These are phyloP conservation scores for Cheilosia vernalis DNA, from an alignment of 2,888 invertebrate genomes.

Conservation along the genomic window DNA sequence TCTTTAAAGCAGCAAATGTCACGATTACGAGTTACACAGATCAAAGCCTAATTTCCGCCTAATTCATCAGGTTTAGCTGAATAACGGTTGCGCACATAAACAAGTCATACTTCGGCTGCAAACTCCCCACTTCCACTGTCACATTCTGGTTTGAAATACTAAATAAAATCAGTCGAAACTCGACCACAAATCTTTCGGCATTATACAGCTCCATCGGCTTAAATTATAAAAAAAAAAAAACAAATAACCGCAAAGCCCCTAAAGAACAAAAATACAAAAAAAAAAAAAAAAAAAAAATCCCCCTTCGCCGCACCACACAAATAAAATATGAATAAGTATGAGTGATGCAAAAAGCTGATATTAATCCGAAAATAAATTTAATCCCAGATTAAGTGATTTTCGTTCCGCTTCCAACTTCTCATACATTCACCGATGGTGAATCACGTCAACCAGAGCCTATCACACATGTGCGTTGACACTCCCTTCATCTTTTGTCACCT, in stretches of 20 bases:
- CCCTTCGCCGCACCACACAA: neutral
- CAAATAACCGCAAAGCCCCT: slow-evolving; percentile 21
- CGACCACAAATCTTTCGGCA: slow-evolving; percentile 21
- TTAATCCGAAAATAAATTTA: slow-evolving; percentile 77
- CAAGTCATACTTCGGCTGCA: too few relatives aligned
- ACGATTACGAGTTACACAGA: too few relatives aligned
- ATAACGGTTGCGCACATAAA: too few relatives aligned
- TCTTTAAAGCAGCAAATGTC: too few relatives aligned
- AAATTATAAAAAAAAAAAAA: slow-evolving; percentile 3
- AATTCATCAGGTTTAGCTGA: too few relatives aligned
- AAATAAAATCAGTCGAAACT: slow-evolving; percentile 3
- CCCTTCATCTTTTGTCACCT: neutral
- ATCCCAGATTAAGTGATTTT: slow-evolving; percentile 76
- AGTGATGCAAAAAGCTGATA: slow-evolving; percentile 71
- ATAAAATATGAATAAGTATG: slow-evolving; percentile 31
- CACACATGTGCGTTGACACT: slow-evolving; percentile 5
- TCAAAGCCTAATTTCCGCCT: too few relatives aligned
- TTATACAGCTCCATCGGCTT: slow-evolving; percentile 17
- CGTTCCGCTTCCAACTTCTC: slow-evolving; percentile 17
- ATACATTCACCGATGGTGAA: neutral
- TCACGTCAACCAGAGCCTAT: neutral
- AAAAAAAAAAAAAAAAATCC: neutral
- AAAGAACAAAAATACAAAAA: slow-evolving; percentile 27
- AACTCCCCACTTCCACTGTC: neutral
- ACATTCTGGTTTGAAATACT: neutral